These are phyloP conservation scores for Charanyca ferruginea DNA, from an alignment of 2,888 invertebrate genomes.

Conservation along the genomic window DNA sequence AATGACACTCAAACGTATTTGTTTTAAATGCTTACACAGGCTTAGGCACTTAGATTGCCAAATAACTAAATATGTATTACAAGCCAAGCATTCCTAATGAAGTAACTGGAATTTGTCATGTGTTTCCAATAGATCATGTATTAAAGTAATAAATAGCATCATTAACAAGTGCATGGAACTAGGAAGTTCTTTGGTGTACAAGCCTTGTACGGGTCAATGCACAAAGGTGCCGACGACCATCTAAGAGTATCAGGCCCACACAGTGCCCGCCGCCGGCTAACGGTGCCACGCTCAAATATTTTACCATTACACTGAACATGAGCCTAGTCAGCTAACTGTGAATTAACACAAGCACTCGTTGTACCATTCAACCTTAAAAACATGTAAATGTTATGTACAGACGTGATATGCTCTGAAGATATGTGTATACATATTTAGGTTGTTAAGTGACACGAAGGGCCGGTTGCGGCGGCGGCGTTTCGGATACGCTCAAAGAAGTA, in stretches of 20 bases:
- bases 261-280: constrained; percentile 72
- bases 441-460: constrained; percentile 53
- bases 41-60: constrained; percentile 56
- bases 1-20: constrained; percentile 78
- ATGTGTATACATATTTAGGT: constrained; percentile 57
- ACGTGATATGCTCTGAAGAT: constrained; percentile 49
- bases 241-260: constrained; percentile 72
- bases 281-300: constrained; percentile 84
- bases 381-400: constrained; percentile 54
- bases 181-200: constrained; percentile 80
- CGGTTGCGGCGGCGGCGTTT: constrained; percentile 60
- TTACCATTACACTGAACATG: constrained; percentile 68
- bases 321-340: constrained; percentile 63
- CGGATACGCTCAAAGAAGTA: constrained; percentile 61
- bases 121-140: constrained; percentile 30
- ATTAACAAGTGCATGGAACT: constrained; percentile 73
- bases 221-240: constrained; percentile 85
- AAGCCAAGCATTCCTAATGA: constrained; percentile 36
- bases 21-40: constrained; percentile 66
- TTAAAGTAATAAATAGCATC: constrained; percentile 66
- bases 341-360: constrained; percentile 58
- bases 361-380: constrained; percentile 46
- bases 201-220: constrained; percentile 87
- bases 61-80: constrained; percentile 50
- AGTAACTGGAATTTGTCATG: constrained; percentile 21